Base-by-base conservation (phyloP, 92 coral and sea anemone species). In the Metridium senile region DNA sequence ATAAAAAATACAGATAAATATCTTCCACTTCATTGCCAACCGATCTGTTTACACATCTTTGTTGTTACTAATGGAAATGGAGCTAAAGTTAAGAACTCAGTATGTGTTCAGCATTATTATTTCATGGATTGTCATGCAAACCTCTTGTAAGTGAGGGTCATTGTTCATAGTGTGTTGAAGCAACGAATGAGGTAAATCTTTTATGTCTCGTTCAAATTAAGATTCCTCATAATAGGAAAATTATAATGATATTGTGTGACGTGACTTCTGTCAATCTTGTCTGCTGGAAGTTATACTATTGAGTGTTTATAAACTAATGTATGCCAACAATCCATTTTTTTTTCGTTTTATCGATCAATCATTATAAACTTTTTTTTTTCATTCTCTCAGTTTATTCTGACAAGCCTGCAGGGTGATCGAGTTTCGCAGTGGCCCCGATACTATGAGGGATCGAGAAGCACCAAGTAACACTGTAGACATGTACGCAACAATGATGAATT, bases 1-100 rank as follows among this genome's bases (percentile, higher is more conserved):
- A 32, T 83, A 68, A 68, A 91, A 59, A 6, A 89, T 30, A 52
- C 79, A 85, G 1, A 85, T 74, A 46, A 86, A 80, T 26, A 86
- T 13, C 33, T 75, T 72, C 62, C 79, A 59, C 82, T 49, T 81
- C 90, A 86, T 86, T 31, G 43, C 65, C 7, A 54, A 73, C 2
- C 61, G 54, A 32, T 33, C 52, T 32, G 67, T 73, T 73, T 57
- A 57, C 78, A 31, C 58, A 62, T 62, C 63, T 57, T 26, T 39
- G 66, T 45, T 73, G 78, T 31, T 73, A 58, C 51, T 45, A 27
- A 58, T 73, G 33, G 64, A 20, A 26, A n/a, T 7, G 27, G 45
- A 63, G 69, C 45, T 17, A 2, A 30, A 63, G 45, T 63, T 61
- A 9, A 29, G 17, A 1, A 7, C 66, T 63, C 69, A 29, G 35